Base-by-base conservation (phyloP, 1,140 invertebrate species). In the Plodia interpunctella region DNA sequence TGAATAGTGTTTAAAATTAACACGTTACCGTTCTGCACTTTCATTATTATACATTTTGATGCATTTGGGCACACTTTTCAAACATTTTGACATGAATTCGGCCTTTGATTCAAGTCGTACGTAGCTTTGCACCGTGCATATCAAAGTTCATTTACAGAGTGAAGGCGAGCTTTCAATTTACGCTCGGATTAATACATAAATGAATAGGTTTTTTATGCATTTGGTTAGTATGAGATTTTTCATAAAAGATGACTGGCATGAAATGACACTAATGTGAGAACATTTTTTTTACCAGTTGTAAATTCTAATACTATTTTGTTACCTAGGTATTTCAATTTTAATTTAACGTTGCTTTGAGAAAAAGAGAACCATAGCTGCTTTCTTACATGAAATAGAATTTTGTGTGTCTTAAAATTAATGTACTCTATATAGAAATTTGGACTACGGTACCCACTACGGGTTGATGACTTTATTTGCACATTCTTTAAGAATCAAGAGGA, bases 1-100 rank as follows among this genome's bases (percentile, higher is more conserved):
- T 35, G 10, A 13, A 2, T 11, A 35, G 10, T 35, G 13, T 35
- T 35, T 10, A 35, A 35, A 35, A 35, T 35, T 35, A 35, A 2
- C 1, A 5, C 4, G 4, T 9, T 25, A 25, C 21, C 1, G 30
- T 3, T 15, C 38, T 44, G 38, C 15, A 4, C 38, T 6, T 17
- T 44, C n/a, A 17, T 6, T 44, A 44, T 44, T 44, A 15, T 44
- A n/a, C 15, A 50, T 67, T 67, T 70, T 70, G 62, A 64, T 63
- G 62, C 62, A 63, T 74, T 66, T 49, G 62, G 63, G 66, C 56
- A 68, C 68, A 73, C 70, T 75, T 76, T 77, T 72, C 63, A 78
- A 73, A 68, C 65, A 78, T 74, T 76, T 74, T 74, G 59, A 78
- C 65, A 73, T 78, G 62, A 70, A 72, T 70, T 72, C 32, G 60